A percentile compares a stretch with the other conserved stretches of the same genome.
Evolutionary conservation across 2,113 vertebrate species (phyloP).

Genomic region (Balaenoptera acutorostrata): DNA sequence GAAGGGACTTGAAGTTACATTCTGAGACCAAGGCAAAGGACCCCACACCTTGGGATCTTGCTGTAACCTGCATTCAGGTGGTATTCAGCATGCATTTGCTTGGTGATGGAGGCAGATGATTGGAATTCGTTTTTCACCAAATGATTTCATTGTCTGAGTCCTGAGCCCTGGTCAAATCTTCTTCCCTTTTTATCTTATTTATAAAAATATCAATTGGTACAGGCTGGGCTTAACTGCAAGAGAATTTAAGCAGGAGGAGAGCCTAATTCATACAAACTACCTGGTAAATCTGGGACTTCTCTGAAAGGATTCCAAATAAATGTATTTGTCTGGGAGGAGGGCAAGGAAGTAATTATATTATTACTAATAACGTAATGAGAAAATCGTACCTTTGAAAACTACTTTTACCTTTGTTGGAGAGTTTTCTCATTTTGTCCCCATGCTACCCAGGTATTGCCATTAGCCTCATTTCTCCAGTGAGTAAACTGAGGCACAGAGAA

Average conservation of each 20-base stretch:
- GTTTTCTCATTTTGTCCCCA: background rate
- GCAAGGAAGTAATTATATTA: background rate
- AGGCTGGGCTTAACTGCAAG: background rate
- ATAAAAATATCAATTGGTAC: background rate
- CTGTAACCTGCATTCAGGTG: background rate
- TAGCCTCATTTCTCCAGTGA: background rate
- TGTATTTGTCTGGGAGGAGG: background rate
- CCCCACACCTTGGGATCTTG: background rate
- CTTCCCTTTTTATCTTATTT: background rate
- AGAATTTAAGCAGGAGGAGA: slow-evolving; percentile 1
- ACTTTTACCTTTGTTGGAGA: background rate
- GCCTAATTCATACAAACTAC: background rate
- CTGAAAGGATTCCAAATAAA: slow-evolving; percentile 5
- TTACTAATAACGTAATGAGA: background rate
- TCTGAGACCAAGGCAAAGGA: background rate
- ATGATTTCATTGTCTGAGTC: slow-evolving; percentile 21
- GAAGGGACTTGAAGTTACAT: background rate
- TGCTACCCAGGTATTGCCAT: background rate
- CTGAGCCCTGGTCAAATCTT: background rate
- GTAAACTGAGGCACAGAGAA: background rate
- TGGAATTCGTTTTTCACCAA: slow-evolving; percentile 5
- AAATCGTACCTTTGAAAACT: background rate
- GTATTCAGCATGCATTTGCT: background rate
- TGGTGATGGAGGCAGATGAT: background rate
- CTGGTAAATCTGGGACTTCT: background rate